These are phyloP conservation scores for Aselliscus stoliczkanus DNA, from an alignment of 2,797 vertebrate species.

Conservation along the genomic window DNA sequence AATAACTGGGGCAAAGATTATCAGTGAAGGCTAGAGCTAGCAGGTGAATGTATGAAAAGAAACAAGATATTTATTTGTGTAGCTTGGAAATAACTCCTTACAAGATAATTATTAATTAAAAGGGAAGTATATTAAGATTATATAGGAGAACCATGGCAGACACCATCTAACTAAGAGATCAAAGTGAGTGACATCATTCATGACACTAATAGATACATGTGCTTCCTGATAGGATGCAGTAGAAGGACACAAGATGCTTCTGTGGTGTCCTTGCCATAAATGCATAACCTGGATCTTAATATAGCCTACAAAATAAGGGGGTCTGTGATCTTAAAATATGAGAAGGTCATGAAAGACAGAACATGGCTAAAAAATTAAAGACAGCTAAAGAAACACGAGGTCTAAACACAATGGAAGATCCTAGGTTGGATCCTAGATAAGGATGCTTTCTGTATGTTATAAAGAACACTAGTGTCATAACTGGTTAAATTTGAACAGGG, in stretches of 20 bases:
- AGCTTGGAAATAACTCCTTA: background rate
- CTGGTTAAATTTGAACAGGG: background rate
- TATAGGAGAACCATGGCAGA: background rate
- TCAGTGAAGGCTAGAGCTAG: background rate
- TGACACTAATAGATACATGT: rapidly evolving
- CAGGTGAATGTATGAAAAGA: background rate
- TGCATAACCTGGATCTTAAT: background rate
- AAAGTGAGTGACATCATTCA: background rate
- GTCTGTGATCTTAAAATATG: background rate
- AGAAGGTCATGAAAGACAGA: background rate
- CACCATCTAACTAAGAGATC: background rate
- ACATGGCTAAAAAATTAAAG: background rate
- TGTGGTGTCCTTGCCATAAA: background rate
- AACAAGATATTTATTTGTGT: background rate
- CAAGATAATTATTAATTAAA: background rate
- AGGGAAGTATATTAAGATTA: background rate
- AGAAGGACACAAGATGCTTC: background rate
- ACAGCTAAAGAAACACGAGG: background rate
- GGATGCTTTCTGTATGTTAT: background rate
- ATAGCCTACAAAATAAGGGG: background rate
- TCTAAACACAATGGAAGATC: background rate
- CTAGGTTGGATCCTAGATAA: background rate
- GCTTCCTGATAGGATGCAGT: background rate
- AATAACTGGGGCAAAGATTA: background rate
- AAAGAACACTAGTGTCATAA: background rate